Percentiles rank a stretch among this genome's conserved stretches.
These are phyloP conservation scores for Plestiodon gilberti DNA, from an alignment of 2,113 vertebrate genomes.

Conservation along the genomic window DNA sequence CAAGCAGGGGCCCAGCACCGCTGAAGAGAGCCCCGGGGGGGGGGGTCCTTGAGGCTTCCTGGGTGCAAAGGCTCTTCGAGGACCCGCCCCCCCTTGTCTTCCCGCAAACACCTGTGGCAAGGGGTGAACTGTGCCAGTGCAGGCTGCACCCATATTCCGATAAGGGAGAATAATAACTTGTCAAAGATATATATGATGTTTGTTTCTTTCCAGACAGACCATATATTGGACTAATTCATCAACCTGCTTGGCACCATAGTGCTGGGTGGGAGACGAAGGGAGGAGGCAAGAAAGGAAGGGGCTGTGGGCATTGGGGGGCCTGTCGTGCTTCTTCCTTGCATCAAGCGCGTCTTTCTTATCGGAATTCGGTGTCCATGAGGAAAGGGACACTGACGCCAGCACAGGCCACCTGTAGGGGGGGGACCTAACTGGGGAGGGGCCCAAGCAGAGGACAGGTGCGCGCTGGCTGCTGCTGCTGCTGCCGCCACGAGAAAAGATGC, in stretches of 20 bases:
- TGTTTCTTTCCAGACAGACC: constrained; percentile 77
- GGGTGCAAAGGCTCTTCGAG: accelerated
- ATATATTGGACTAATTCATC: constrained; percentile 83
- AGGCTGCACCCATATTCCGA: constrained; percentile 76
- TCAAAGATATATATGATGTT: constrained; percentile 85
- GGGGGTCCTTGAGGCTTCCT: accelerated
- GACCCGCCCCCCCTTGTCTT: accelerated
- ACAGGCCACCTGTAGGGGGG: too few species aligned
- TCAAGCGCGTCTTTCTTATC: accelerated
- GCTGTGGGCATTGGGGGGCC: accelerated
- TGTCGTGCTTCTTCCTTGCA: accelerated
- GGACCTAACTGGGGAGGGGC: too few species aligned
- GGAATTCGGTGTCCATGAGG: not conserved
- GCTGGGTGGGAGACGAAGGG: constrained; percentile 33
- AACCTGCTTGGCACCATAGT: constrained; percentile 63
- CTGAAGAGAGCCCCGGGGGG: not conserved
- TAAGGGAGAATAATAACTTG: constrained; percentile 87
- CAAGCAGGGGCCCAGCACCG: not conserved
- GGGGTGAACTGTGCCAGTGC: constrained; percentile 63
- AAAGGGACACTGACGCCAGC: not conserved
- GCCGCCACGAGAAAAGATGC: too few species aligned
- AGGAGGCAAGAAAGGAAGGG: constrained; percentile 13
- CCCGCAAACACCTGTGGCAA: accelerated
- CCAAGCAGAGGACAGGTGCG: too few species aligned
- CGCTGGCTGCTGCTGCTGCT: too few species aligned